Evolutionary conservation across 2,888 invertebrate species (phyloP), one percentile per base, ranked within the genome.

Genomic region (Scotopteryx bipunctaria): DNA sequence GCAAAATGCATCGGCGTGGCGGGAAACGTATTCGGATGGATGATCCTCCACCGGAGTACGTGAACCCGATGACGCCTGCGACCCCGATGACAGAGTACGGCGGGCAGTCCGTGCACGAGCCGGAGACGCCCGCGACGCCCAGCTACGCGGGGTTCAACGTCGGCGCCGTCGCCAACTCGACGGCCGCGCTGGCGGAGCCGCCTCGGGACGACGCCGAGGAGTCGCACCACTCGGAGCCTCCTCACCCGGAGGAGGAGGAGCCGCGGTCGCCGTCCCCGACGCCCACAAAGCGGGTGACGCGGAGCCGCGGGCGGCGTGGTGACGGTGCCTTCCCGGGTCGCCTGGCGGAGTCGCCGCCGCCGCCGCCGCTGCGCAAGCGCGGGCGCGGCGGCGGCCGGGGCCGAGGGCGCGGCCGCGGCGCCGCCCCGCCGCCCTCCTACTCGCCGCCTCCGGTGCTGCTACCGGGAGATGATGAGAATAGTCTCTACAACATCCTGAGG

Each of bases 21-120:
- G 97, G 97, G 64, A 97, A 97, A 91, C 92, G 97, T 64, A 97
- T 97, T 75, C 95, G 97, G 58, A 96, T 97, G 96, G 97, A 97
- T 85, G 96, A 96, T 83, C 96, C 96, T 53, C 96, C 96, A 41
- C 95, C 95, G 53, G 97, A 97, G 76, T 97, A 96, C 78, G 96
- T 96, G 25, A 95, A 94, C 63, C 94, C 94, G 0, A 84, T 87
- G 83, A 89, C 90, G 17, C 89, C 89, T 32, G 86, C 89, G 3
- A 89, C 89, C 31, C 91, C 92, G 1, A 86, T 90, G 76, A 91
- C 92, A 6, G 93, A 92, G 31, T 91, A 91, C 58, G 91, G 92
- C 3, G 91, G 88, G 6, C 87, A 83, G 53, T 89, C 90, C 0
- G 79, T 87, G 3, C 88, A 88, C 55, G 93, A 93, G 63, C 86